Conservation (phyloP, 2,797 vertebrate species). For the Zenarchopterus dispar region DNA sequence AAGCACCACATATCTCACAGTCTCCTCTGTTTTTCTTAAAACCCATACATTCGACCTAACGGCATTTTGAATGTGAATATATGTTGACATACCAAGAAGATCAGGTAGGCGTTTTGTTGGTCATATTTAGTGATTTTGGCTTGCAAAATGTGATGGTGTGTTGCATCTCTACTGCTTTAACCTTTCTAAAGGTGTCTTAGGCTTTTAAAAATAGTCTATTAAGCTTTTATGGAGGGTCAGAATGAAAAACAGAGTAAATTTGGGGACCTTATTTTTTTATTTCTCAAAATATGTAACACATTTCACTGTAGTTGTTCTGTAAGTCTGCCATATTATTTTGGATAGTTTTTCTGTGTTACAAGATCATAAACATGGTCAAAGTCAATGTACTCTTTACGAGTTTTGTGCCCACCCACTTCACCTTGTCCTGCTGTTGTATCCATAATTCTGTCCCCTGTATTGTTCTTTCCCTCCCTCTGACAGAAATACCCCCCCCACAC, state of each 20-base stretch:
- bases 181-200: constrained; percentile 27
- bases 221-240: constrained; percentile 4
- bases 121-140: constrained; percentile 17
- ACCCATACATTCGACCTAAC: constrained; percentile 19
- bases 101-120: constrained; percentile 13
- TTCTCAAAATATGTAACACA: background rate
- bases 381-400: constrained; percentile 21
- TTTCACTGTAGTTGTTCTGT: no score
- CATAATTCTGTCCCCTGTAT: constrained; percentile 31
- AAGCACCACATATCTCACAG: constrained; percentile 42
- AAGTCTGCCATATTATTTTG: no score
- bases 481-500: constrained; percentile 15
- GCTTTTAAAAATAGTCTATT: constrained; percentile 35
- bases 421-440: constrained; percentile 28
- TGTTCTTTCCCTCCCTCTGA: constrained; percentile 13
- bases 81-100: constrained; percentile 24
- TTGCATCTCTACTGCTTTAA: constrained; percentile 10
- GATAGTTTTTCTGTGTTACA: constrained; percentile 4
- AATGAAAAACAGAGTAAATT: constrained; percentile 2
- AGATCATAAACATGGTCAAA: constrained; percentile 36
- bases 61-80: constrained; percentile 38
- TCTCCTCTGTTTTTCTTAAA: constrained; percentile 47
- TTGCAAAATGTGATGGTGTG: constrained; percentile 20
- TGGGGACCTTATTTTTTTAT: background rate
- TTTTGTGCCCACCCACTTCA: constrained; percentile 25